Evolutionary conservation across 2,113 vertebrate genomes (phyloP).

Genomic region (Corythaixoides concolor): DNA sequence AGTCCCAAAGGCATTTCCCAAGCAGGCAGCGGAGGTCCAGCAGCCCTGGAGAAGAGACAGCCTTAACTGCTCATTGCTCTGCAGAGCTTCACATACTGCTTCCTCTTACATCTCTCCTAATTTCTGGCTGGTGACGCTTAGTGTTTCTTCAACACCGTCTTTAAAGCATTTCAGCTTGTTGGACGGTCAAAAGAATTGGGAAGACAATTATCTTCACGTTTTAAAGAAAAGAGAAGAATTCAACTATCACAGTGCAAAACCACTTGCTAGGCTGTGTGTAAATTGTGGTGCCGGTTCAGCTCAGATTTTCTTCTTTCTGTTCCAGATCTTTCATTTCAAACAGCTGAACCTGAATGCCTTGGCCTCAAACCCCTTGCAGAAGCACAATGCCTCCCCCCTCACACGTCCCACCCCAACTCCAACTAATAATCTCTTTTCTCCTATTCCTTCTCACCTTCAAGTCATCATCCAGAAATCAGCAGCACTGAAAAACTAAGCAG

Average conservation of each 20-base stretch:
- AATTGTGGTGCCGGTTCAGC: neutral
- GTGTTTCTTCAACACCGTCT: neutral
- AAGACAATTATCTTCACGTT: neutral
- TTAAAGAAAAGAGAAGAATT: neutral
- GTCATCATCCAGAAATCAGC: slow-evolving; percentile 9
- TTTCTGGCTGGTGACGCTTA: neutral
- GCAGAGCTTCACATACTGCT: neutral
- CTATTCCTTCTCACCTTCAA: neutral
- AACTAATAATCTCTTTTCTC: neutral
- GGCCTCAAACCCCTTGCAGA: neutral
- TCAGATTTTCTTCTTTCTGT: neutral
- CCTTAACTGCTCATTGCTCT: neutral
- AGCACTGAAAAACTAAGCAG: neutral
- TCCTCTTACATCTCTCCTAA: neutral
- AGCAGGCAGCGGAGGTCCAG: neutral
- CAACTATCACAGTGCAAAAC: neutral
- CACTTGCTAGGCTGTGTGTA: neutral
- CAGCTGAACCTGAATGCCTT: neutral
- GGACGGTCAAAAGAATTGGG: neutral
- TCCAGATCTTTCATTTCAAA: neutral
- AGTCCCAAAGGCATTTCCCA: neutral
- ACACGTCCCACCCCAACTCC: neutral
- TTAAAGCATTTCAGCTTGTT: neutral
- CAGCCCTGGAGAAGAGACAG: neutral
- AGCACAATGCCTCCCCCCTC: neutral